Percentiles rank a stretch among this genome's conserved stretches.
Evolutionary conservation across 2,113 vertebrate genomes (phyloP).

Genomic region (Phocoena phocoena): DNA sequence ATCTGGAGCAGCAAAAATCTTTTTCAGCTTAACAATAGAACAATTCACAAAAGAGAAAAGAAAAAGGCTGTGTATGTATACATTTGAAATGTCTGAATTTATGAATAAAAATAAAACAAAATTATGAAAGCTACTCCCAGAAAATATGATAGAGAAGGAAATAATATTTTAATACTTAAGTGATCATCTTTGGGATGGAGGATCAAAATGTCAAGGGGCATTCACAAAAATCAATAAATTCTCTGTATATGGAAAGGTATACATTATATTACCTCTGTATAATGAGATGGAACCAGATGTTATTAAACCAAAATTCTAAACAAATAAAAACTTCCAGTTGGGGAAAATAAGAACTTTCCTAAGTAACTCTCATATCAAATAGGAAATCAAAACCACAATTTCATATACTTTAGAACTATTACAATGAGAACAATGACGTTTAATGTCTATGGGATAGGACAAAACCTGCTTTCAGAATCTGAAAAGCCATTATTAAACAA

Average conservation of each 20-base stretch:
- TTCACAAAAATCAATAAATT: constrained; percentile 1
- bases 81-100: background rate
- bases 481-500: constrained; percentile 74
- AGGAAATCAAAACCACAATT: constrained; percentile 58
- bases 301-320: constrained; percentile 44
- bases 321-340: constrained; percentile 34
- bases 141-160: background rate
- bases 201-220: background rate
- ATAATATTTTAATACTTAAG: background rate
- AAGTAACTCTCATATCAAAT: constrained; percentile 56
- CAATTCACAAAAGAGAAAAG: background rate
- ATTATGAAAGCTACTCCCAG: background rate
- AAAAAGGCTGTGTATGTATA: background rate
- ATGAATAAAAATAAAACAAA: background rate
- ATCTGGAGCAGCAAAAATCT: background rate
- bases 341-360: constrained; percentile 38
- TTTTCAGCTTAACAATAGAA: background rate
- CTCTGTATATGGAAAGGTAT: background rate
- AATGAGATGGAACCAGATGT: background rate
- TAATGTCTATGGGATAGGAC: constrained; percentile 34
- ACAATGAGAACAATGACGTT: constrained; percentile 42
- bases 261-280: background rate
- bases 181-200: background rate
- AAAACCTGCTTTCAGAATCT: constrained; percentile 62
- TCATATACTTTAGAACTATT: constrained; percentile 38